Evolutionary conservation across 2,888 invertebrate genomes (phyloP), one percentile per base, ranked within the genome.

Genomic region (Dysmachus trigonus): DNA sequence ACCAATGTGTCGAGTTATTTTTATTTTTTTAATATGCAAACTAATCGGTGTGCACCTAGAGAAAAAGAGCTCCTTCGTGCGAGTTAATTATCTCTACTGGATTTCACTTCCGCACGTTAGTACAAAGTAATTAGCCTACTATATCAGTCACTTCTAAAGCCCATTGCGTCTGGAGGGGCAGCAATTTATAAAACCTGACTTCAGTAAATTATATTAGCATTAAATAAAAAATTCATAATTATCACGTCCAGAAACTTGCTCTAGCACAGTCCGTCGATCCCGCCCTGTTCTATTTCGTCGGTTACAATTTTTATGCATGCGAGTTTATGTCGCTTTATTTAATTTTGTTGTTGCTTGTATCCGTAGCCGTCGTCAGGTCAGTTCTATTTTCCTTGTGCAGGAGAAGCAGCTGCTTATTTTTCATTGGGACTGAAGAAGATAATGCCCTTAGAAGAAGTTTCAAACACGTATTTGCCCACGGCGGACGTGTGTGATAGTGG

Each of bases 171-270:
- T 38, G 22, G 38, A 74, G 1, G 31, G 4, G 33, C 76, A 76
- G 62, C 27, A 18, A 10, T 62, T 62, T 62, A 73, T 33, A 76
- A 35, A 38, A 76, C 35, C 41, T 18, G 35, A 35, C 8, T 76
- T 38, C 18, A 35, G 18, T 41, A 76, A 35, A 35, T 27, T 22
- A 33, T 38, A 35, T 76, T 38, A 35, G 22, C 38, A 38, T 76
- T 18, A 5, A 38, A 38, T 22, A 76, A n/a, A n/a, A 76, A 76
- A 76, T 38, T 38, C 76, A 76, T 76, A 76, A 76, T 76, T 76
- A 76, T 76, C 35, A 38, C 35, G n/a, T 33, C 76, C 38, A 31
- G 33, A 38, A 76, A 76, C 76, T 76, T 22, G 38, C 38, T 76
- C 13, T 76, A 33, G 31, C 47, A 15, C n/a, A n/a, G 31, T n/a